Conservation (phyloP, 2,113 vertebrate genomes). For the Chlorocebus sabaeus region DNA sequence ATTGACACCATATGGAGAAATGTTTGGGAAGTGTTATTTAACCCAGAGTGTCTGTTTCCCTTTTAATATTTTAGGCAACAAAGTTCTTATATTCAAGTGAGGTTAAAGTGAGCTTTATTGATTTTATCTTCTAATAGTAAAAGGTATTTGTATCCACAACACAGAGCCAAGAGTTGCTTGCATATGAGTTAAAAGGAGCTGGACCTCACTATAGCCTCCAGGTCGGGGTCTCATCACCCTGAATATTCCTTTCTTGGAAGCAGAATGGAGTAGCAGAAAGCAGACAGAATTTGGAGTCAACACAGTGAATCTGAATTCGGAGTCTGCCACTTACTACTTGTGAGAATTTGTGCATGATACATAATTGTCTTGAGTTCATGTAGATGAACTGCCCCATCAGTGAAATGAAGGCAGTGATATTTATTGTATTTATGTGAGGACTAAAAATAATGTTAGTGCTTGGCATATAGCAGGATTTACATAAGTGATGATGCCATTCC, state of each 20-base stretch:
- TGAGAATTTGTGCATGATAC: background rate
- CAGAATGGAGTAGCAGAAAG: background rate
- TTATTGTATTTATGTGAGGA: background rate
- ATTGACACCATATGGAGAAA: background rate
- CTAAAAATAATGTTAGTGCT: background rate
- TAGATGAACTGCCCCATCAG: background rate
- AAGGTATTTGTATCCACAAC: background rate
- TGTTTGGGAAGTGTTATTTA: background rate
- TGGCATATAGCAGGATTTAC: background rate
- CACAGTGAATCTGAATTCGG: background rate
- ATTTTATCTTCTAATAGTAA: background rate
- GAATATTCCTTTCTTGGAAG: background rate
- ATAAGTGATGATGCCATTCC: background rate
- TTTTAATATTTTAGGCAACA: conserved; percentile 20
- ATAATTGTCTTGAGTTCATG: background rate
- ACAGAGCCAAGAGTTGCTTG: background rate
- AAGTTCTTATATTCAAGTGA: background rate
- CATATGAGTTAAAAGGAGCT: background rate
- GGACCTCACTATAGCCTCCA: background rate
- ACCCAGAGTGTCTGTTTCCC: background rate
- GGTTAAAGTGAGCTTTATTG: background rate
- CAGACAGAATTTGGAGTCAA: background rate
- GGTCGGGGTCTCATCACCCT: background rate
- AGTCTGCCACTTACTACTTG: background rate
- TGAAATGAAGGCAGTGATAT: background rate